Evolutionary conservation across 92 coral and sea anemone species (phyloP).

Genomic region (Metridium senile): DNA sequence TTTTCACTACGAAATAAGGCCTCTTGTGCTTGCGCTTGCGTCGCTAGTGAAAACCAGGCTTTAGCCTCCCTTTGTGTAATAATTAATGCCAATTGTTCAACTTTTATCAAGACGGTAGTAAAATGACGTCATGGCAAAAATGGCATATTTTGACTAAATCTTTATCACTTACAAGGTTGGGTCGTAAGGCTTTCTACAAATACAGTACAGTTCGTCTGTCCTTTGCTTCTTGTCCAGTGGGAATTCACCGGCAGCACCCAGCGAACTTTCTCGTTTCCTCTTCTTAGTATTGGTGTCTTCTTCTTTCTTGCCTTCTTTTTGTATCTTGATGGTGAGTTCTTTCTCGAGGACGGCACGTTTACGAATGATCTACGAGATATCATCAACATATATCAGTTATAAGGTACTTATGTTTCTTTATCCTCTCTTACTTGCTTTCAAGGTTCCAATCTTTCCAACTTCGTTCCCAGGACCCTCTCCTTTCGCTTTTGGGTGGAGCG

Average conservation of each 20-base stretch:
- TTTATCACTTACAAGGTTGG: constrained; percentile 64
- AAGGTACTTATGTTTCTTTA: no score
- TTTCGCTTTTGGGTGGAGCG: no score
- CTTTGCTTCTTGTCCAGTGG: constrained; percentile 34
- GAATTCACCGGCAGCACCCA: constrained; percentile 17
- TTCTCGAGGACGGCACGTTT: constrained; percentile 89
- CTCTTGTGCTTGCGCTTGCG: no score
- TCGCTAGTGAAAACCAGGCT: no score
- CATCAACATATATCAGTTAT: not conserved
- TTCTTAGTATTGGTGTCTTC: constrained; percentile 17
- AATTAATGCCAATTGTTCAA: no score
- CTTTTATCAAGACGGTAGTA: no score
- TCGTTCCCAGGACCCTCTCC: no score
- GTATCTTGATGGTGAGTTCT: constrained; percentile 74
- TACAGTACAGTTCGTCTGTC: constrained; percentile 71
- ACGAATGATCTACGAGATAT: constrained; percentile 57
- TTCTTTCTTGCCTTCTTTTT: constrained; percentile 48
- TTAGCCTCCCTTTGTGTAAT: no score
- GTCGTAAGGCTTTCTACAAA: constrained; percentile 93
- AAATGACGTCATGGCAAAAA: no score
- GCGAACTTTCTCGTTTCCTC: constrained; percentile 58
- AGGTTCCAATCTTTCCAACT: no score
- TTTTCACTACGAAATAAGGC: no score
- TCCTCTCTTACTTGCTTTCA: no score
- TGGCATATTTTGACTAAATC: not conserved